These are phyloP conservation scores for Etheostoma cragini DNA, from an alignment of 2,113 vertebrate species.

Conservation along the genomic window DNA sequence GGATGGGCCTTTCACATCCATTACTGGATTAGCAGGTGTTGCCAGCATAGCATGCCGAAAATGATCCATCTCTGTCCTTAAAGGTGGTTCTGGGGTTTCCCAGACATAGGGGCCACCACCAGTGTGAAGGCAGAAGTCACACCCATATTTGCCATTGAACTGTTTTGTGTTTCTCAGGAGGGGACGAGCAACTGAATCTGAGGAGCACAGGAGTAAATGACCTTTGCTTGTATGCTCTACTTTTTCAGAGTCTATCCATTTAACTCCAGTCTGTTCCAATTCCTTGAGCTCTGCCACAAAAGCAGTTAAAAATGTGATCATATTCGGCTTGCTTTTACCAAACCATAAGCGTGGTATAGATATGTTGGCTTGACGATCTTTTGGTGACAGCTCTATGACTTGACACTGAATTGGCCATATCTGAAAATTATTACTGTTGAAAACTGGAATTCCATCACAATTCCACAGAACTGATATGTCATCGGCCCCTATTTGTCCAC, in stretches of 20 bases:
- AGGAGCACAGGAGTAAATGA: too few species aligned
- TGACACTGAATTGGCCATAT: constrained; percentile 6
- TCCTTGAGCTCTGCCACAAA: too few species aligned
- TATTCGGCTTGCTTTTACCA: not conserved
- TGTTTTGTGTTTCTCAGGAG: constrained; percentile 10
- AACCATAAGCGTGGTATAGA: constrained; percentile 1
- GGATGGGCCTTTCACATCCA: constrained; percentile 18
- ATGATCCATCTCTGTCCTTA: not conserved
- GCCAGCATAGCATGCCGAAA: constrained; percentile 5
- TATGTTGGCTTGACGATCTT: not conserved
- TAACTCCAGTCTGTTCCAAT: too few species aligned
- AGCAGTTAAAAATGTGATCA: too few species aligned
- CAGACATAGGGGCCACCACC: not conserved
- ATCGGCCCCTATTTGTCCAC: too few species aligned
- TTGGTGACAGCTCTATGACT: not conserved
- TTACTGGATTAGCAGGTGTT: not conserved
- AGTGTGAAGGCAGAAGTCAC: constrained; percentile 8
- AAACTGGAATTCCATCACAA: constrained; percentile 28
- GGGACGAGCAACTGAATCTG: not conserved
- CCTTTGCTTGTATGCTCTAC: not conserved
- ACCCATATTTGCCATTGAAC: constrained; percentile 12
- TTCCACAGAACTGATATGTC: too few species aligned
- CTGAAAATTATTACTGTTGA: constrained; percentile 8
- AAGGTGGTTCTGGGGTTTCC: constrained; percentile 6
- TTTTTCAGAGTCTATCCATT: not conserved